Conservation (phyloP, 2,888 invertebrate species). For the Hipparchia sbordonii region DNA sequence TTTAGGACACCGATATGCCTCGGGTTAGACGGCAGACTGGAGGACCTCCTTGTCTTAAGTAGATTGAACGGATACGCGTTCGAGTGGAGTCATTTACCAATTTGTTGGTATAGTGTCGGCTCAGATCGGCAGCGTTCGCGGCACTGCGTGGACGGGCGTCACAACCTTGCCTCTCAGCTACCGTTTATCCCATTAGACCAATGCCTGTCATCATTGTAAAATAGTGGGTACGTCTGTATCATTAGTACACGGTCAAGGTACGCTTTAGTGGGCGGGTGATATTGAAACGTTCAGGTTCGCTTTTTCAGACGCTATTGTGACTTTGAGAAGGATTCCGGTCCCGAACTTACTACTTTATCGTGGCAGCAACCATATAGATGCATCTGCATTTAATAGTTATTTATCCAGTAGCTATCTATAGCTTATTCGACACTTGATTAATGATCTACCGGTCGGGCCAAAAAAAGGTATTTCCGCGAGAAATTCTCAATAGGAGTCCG, state of each 20-base stretch:
- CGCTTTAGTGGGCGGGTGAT: constrained; percentile 50
- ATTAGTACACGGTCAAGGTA: constrained; percentile 80
- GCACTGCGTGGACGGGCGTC: constrained; percentile 67
- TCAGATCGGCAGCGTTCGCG: constrained; percentile 62
- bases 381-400: too few species aligned
- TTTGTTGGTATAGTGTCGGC: constrained; percentile 69
- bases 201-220: constrained; percentile 70
- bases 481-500: too few species aligned
- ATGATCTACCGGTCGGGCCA: too few species aligned
- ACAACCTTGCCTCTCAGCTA: constrained; percentile 77
- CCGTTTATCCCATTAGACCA: constrained; percentile 79
- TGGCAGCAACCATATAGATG: neutral
- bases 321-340: neutral
- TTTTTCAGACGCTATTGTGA: neutral
- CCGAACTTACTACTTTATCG: neutral
- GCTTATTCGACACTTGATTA: too few species aligned
- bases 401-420: too few species aligned
- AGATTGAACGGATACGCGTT: constrained; percentile 78
- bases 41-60: constrained; percentile 74
- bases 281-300: constrained; percentile 19
- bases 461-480: too few species aligned
- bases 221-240: constrained; percentile 63
- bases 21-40: constrained; percentile 62
- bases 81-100: constrained; percentile 79
- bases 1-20: constrained; percentile 50